Percentiles rank a stretch among this genome's conserved stretches.
Evolutionary conservation across 2,113 vertebrate species (phyloP).

Genomic region (Salvelinus namaycush): DNA sequence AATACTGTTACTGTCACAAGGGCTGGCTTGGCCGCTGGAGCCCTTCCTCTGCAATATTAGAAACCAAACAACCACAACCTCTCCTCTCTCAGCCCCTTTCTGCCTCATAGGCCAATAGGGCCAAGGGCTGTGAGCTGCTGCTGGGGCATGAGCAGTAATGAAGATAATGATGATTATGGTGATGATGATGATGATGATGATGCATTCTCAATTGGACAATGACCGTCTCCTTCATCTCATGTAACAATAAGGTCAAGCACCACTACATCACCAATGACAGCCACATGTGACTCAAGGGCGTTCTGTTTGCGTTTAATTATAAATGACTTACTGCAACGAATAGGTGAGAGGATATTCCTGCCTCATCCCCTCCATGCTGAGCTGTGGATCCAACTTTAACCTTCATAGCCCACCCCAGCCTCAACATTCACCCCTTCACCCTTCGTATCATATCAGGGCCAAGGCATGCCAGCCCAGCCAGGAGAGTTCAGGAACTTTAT

Average conservation of each 20-base stretch:
- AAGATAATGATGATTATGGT: background rate
- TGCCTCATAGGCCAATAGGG: background rate
- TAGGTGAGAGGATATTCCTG: too few species aligned
- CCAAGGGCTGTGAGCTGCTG: background rate
- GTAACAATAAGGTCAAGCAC: background rate
- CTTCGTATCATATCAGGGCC: constrained; percentile 11
- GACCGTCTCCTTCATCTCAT: too few species aligned
- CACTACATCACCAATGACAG: too few species aligned
- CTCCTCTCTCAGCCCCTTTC: background rate
- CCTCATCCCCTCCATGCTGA: too few species aligned
- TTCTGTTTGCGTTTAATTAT: too few species aligned
- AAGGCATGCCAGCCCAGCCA: constrained; percentile 20
- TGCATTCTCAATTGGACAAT: too few species aligned
- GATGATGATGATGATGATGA: background rate
- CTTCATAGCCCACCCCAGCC: constrained; percentile 16
- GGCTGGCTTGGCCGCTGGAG: constrained; percentile 63
- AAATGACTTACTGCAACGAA: too few species aligned
- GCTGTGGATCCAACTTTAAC: constrained; percentile 3
- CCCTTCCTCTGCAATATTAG: constrained; percentile 73
- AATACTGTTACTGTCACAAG: constrained; percentile 71
- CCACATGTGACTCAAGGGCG: too few species aligned
- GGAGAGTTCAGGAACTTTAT: constrained; percentile 50
- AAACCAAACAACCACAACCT: constrained; percentile 58
- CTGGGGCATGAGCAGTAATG: background rate
- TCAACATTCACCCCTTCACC: constrained; percentile 15